Conservation (phyloP, 2,113 vertebrate genomes). For the Manacus vitellinus region DNA sequence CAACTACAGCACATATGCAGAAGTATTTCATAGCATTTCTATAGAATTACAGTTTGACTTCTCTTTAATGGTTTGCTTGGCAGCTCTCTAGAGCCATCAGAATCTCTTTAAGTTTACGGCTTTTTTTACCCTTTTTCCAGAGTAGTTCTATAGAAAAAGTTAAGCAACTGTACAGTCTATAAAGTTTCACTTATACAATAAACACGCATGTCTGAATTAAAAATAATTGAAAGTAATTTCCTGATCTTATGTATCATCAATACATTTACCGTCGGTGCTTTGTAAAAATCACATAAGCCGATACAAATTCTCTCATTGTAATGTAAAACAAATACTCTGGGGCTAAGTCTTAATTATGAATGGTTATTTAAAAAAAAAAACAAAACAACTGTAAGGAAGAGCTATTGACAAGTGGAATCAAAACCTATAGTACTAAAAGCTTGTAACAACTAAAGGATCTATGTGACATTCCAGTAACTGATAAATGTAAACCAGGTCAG, state of each 20-base stretch:
- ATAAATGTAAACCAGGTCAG: not conserved
- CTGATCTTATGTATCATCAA: not conserved
- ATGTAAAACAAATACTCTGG: not conserved
- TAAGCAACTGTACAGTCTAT: not conserved
- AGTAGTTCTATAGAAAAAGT: not conserved
- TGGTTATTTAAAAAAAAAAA: not conserved
- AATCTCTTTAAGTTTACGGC: slow-evolving; percentile 24
- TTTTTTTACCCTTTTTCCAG: not conserved
- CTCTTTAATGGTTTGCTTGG: slow-evolving; percentile 29
- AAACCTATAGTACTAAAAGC: not conserved
- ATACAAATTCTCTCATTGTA: not conserved
- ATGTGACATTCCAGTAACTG: not conserved
- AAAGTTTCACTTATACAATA: slow-evolving; percentile 1
- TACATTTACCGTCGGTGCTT: not conserved
- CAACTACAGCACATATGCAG: not conserved
- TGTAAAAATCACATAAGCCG: not conserved
- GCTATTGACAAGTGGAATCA: not conserved
- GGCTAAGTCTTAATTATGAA: not conserved
- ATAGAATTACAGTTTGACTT: slow-evolving; percentile 6
- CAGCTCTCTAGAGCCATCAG: not conserved
- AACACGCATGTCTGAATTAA: not conserved
- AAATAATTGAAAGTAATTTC: not conserved
- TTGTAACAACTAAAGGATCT: not conserved
- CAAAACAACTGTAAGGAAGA: not conserved
- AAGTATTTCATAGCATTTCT: slow-evolving; percentile 20